Evolutionary conservation across 2,797 vertebrate genomes (phyloP).

Genomic region (Pseudotriccus pelzelni): DNA sequence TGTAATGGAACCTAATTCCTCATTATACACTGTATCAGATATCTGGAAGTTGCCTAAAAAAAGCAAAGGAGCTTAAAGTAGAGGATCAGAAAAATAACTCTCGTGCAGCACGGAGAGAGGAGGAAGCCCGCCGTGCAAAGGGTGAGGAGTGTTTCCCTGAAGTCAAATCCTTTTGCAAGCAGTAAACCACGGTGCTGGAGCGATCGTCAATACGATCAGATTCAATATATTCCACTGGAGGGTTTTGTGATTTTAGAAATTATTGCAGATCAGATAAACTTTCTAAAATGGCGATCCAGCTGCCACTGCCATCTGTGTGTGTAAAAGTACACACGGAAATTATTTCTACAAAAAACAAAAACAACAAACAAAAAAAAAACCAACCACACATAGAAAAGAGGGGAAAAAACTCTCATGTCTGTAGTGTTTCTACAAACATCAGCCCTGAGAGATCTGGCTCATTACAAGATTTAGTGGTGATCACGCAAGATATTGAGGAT

Average conservation of each 20-base stretch:
- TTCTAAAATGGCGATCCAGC: not conserved
- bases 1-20: slow-evolving; percentile 92
- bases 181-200: not conserved
- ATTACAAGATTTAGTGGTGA: not conserved
- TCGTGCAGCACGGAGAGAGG: not conserved
- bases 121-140: not conserved
- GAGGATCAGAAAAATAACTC: slow-evolving; percentile 34
- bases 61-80: slow-evolving; percentile 47
- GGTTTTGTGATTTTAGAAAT: not conserved
- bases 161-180: not conserved
- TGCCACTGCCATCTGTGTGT: not conserved
- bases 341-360: not conserved
- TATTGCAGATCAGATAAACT: not conserved
- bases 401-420: not conserved
- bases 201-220: accelerated
- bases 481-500: not conserved
- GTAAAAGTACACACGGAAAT: not conserved
- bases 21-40: slow-evolving; percentile 87
- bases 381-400: not conserved
- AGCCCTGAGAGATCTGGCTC: not conserved
- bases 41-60: slow-evolving; percentile 76
- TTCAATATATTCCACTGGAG: not conserved
- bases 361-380: not conserved
- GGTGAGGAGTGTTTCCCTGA: not conserved
- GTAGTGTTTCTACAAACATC: not conserved